Conservation (phyloP, 2,888 invertebrate species). For the Isoperla grammatica region DNA sequence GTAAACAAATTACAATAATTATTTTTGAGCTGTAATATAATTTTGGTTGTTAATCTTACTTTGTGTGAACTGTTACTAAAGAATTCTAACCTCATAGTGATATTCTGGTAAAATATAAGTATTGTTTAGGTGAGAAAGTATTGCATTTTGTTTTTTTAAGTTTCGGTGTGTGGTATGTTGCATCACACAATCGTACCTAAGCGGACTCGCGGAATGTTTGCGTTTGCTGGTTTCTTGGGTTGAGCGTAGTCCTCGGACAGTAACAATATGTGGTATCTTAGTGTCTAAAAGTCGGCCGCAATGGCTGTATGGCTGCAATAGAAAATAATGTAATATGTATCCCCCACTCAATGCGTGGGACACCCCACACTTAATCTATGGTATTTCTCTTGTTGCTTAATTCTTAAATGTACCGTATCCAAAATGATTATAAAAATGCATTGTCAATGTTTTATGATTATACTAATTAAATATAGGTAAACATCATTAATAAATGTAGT, state of each 20-base stretch:
- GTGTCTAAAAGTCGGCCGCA: background rate
- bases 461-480: constrained; percentile 9
- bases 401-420: background rate
- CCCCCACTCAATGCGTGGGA: background rate
- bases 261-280: constrained; percentile 6
- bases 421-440: no score
- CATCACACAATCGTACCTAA: no score
- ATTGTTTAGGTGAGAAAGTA: no score
- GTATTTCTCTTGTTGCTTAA: constrained; percentile 8
- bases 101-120: no score
- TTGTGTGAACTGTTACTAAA: no score
- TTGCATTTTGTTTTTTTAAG: no score
- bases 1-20: no score
- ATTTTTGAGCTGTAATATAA: no score
- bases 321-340: background rate
- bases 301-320: background rate
- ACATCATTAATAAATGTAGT: background rate
- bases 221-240: background rate
- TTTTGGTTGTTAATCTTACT: no score
- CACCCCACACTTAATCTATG: background rate
- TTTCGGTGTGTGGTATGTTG: no score
- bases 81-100: no score
- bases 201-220: no score
- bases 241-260: constrained; percentile 1
- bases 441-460: constrained; percentile 10